Evolutionary conservation across 2,797 vertebrate genomes (phyloP), one percentile per base, ranked within the genome.

Genomic region (Apogon hyalosoma): DNA sequence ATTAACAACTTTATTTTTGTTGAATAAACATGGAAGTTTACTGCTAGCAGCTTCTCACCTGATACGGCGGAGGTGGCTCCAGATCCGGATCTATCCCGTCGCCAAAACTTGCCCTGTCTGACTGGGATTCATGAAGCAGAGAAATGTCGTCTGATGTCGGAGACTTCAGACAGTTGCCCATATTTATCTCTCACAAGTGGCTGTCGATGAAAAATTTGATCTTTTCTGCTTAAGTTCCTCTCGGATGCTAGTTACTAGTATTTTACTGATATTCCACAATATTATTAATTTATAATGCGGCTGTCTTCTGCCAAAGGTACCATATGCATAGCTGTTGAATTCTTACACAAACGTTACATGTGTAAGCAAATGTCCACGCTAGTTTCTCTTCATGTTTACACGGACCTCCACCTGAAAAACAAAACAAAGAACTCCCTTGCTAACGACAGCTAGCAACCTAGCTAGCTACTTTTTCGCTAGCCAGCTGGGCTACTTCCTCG

Each of bases 121-220:
- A 97, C 92, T 97, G 96, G 48, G 96, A 96, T 79, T 98, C 97
- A 46, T 97, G 96, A 7, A 98, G 95, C 85, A 98, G 90, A 63
- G 97, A 98, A 69, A 98, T 98, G 91, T 98, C 96, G 89, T 98
- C 97, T 55, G 96, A 95, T 62, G 96, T 97, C 52, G 96, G 96
- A 59, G 97, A 96, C 88, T 97, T 98, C 59, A 98, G 94, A 92
- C 97, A 98, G 90, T 98, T 98, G 77, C 97, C 97, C 97, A 98
- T 98, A 60, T 94, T 92, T 87, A 55, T 72, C 65, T 66, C 73
- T 69, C 76, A 45, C 68, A 63, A 19, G 55, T 77, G 63, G 2
- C 18, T 46, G 51, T 78, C 62, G 65, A 47, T 21, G 45, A 13
- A 28, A 31, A 36, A 36, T n/a, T 21, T 1, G 57, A 63, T 62